Evolutionary conservation across 64 coral and sea anemone genomes (phyloP).

Genomic region (Stichodactyla helianthus): DNA sequence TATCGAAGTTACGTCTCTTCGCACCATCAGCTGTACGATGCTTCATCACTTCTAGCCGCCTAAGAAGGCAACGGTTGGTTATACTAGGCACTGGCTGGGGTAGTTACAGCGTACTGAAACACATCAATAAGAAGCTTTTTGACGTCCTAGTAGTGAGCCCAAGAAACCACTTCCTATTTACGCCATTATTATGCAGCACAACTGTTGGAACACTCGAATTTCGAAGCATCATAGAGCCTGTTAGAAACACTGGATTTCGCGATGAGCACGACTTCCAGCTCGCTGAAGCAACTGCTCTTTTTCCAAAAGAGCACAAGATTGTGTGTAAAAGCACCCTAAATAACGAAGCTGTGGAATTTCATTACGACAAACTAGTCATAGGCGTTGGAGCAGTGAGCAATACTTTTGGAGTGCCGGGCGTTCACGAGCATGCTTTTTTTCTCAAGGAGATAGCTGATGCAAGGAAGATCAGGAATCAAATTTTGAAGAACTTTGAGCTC

Average conservation of each 20-base stretch:
- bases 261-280: slow-evolving; percentile 98
- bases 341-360: slow-evolving; percentile 44
- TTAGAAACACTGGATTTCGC: slow-evolving; percentile 89
- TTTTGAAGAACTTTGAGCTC: slow-evolving; percentile 98
- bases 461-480: slow-evolving; percentile 92
- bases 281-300: slow-evolving; percentile 66
- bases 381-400: slow-evolving; percentile 90
- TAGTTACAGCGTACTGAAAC: slow-evolving; percentile 90
- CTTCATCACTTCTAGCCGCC: background rate
- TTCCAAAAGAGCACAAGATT: slow-evolving; percentile 48
- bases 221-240: slow-evolving; percentile 95
- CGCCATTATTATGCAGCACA: slow-evolving; percentile 87
- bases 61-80: slow-evolving; percentile 63
- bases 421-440: slow-evolving; percentile 83
- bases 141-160: slow-evolving; percentile 97
- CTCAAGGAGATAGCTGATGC: slow-evolving; percentile 96
- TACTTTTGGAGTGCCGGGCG: slow-evolving; percentile 86
- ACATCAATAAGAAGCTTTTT: slow-evolving; percentile 92
- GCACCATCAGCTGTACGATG: background rate
- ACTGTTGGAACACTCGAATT: slow-evolving; percentile 96
- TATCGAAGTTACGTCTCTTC: background rate
- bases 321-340: slow-evolving; percentile 75
- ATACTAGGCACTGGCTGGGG: slow-evolving; percentile 96
- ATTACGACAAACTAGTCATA: slow-evolving; percentile 91
- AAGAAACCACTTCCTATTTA: slow-evolving; percentile 95